These are phyloP conservation scores for Pogoniulus pusillus DNA, from an alignment of 2,797 vertebrate genomes.

Conservation along the genomic window DNA sequence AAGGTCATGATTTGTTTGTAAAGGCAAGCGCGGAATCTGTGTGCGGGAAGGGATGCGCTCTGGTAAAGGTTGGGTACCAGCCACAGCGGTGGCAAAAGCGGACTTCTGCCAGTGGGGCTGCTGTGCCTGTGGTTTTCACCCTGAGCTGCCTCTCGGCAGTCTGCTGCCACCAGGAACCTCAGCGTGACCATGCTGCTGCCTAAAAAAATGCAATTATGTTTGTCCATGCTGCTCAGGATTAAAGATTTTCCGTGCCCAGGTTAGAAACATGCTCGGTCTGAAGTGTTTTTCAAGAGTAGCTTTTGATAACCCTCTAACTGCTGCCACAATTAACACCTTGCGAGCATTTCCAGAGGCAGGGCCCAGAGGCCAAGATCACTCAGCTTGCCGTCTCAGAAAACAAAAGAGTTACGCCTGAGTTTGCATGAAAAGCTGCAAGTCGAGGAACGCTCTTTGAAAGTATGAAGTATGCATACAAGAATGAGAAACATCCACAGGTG, in stretches of 20 bases:
- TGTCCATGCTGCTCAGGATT: fast-evolving
- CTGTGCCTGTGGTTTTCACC: not conserved
- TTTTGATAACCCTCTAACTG: not conserved
- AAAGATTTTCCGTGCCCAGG: too few species aligned
- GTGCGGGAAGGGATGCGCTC: not conserved
- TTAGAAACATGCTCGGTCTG: not conserved
- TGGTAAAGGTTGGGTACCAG: not conserved
- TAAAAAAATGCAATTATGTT: fast-evolving
- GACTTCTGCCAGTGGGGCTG: not conserved
- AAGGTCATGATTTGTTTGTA: too few species aligned
- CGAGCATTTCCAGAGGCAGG: not conserved
- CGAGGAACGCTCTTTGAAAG: not conserved
- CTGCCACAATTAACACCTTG: not conserved
- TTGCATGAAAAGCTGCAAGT: not conserved
- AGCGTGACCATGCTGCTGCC: too few species aligned
- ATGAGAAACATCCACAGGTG: constrained; percentile 56
- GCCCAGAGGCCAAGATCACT: not conserved
- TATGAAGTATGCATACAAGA: not conserved
- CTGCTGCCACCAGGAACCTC: not conserved
- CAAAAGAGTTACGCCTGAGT: not conserved
- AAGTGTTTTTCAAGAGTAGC: not conserved
- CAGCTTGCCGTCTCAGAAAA: not conserved
- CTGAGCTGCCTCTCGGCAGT: not conserved
- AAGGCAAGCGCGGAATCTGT: not conserved
- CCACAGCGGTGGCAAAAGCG: too few species aligned